A percentile compares a stretch with the other conserved stretches of the same genome.
Evolutionary conservation across 2,797 vertebrate species (phyloP).

Genomic region (Pseudochirops cupreus): DNA sequence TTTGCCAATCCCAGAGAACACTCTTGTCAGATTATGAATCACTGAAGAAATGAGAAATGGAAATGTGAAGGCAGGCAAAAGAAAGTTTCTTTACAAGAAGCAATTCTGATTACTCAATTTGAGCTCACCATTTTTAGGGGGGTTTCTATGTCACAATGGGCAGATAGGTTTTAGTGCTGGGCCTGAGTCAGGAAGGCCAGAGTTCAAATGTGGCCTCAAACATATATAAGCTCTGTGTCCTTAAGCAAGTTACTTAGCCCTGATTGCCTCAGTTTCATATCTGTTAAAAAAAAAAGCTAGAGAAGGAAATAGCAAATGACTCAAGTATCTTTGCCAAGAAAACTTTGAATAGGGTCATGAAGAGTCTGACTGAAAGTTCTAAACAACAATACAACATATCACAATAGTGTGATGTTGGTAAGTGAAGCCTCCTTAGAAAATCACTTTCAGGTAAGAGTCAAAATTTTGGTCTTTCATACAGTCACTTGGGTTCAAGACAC

Average conservation of each 20-base stretch:
- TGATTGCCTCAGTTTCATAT: conserved; percentile 35
- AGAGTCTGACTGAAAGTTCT: not conserved
- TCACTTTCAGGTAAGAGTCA: not conserved
- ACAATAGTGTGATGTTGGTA: not conserved
- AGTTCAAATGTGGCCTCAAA: conserved; percentile 24
- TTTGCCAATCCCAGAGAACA: conserved; percentile 1
- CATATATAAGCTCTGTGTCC: conserved; percentile 22
- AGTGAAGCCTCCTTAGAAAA: not conserved
- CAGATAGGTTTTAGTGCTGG: not conserved
- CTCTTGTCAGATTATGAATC: conserved; percentile 10
- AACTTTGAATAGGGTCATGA: not conserved
- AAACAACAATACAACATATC: not conserved
- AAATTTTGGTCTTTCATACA: not conserved
- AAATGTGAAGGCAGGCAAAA: conserved; percentile 21
- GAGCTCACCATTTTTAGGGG: not conserved
- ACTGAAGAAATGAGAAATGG: not conserved
- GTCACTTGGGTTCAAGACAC: not conserved
- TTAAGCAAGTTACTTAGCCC: conserved; percentile 6
- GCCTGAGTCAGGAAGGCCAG: not conserved
- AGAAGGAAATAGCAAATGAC: not conserved
- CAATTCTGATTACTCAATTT: conserved; percentile 32
- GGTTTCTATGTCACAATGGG: conserved; percentile 8
- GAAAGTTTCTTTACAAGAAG: conserved; percentile 42
- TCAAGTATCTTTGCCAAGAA: not conserved
- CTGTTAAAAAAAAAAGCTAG: not conserved